A percentile compares a stretch with the other conserved stretches of the same genome.
These are phyloP conservation scores for Telmatherina bonti DNA, from an alignment of 2,797 vertebrate genomes.

Conservation along the genomic window DNA sequence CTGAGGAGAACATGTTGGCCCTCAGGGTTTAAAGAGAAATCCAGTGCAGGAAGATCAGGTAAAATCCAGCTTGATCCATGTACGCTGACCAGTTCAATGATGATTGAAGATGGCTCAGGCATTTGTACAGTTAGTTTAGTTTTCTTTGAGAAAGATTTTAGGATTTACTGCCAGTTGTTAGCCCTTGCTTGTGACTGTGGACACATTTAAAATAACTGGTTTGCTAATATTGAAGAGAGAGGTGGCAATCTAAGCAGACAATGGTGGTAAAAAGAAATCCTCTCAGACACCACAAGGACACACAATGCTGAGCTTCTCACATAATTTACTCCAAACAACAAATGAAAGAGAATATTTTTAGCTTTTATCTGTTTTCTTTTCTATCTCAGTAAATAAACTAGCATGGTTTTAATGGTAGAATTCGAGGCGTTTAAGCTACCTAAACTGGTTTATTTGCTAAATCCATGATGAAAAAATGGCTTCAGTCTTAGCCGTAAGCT, in stretches of 20 bases:
- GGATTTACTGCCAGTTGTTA: slow-evolving; percentile 52
- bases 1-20: slow-evolving; percentile 56
- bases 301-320: neutral
- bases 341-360: neutral
- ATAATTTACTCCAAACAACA: neutral
- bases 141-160: slow-evolving; percentile 43
- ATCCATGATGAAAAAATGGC: too few species aligned
- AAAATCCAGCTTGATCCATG: slow-evolving; percentile 36
- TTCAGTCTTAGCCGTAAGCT: too few species aligned
- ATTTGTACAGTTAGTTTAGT: slow-evolving; percentile 52
- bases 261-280: slow-evolving; percentile 12
- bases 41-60: slow-evolving; percentile 27
- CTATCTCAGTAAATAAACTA: neutral
- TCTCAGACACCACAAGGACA: neutral
- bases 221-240: slow-evolving; percentile 47
- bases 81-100: slow-evolving; percentile 48
- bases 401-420: neutral
- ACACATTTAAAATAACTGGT: slow-evolving; percentile 26
- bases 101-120: slow-evolving; percentile 43
- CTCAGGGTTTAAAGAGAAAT: slow-evolving; percentile 36
- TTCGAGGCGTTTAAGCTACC: neutral
- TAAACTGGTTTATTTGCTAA: too few species aligned
- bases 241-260: slow-evolving; percentile 28
- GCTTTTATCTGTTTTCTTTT: neutral
- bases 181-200: slow-evolving; percentile 20